A percentile compares a stretch with the other conserved stretches of the same genome.
phyloP scores from a whole-genome alignment of 2,113 vertebrate genomes.

The Edolisoma coerulescens region DNA sequence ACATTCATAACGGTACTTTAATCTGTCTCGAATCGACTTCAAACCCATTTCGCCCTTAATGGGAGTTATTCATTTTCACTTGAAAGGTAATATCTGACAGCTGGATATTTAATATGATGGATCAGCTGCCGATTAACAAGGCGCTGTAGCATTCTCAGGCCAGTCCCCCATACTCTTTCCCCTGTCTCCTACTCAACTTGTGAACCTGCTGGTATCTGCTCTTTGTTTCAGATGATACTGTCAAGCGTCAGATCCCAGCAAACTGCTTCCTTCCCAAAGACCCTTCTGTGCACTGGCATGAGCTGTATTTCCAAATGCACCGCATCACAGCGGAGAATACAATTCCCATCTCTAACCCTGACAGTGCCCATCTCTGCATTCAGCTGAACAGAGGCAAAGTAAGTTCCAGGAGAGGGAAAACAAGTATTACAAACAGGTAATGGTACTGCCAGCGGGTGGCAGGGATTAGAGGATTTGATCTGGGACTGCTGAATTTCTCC shows the following conservation, averaged over 20 bases:
- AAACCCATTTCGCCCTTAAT: constrained; percentile 81
- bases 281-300: background rate
- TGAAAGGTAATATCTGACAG: constrained; percentile 82
- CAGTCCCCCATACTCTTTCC: constrained; percentile 51
- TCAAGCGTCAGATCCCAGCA: background rate
- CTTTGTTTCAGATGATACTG: background rate
- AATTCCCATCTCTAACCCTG: background rate
- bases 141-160: constrained; percentile 64
- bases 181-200: constrained; percentile 16
- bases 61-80: constrained; percentile 84
- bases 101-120: constrained; percentile 80
- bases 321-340: background rate
- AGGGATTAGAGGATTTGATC: background rate
- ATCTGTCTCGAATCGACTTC: constrained; percentile 83
- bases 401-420: background rate
- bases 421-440: background rate
- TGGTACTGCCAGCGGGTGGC: background rate
- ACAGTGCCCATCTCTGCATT: background rate
- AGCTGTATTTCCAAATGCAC: background rate
- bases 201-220: background rate
- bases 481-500: background rate
- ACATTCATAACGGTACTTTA: constrained; percentile 82
- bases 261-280: background rate
- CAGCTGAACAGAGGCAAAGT: background rate
- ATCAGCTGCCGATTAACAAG: constrained; percentile 77